phyloP scores from a whole-genome alignment of 2,797 vertebrate genomes.

The Diplodus puntazzo region DNA sequence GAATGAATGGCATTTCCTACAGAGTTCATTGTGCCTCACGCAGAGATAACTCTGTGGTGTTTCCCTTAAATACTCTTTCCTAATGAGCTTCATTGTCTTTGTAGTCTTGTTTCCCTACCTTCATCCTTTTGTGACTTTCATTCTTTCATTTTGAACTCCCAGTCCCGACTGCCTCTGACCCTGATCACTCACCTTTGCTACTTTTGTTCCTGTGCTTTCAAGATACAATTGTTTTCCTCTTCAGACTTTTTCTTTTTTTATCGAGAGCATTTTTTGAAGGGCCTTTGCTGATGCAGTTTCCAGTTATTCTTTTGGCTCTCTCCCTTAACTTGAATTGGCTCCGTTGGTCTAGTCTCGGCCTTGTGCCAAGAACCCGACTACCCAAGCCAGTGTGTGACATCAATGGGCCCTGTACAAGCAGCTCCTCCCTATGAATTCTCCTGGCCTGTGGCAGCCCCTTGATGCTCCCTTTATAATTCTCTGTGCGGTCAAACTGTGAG shows the following conservation, averaged over 20 bases:
- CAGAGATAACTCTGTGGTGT: conserved; percentile 57
- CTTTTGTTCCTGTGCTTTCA: conserved; percentile 85
- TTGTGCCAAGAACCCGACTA: conserved; percentile 69
- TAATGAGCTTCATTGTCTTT: conserved; percentile 69
- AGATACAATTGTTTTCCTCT: conserved; percentile 87
- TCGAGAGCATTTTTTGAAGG: conserved; percentile 69
- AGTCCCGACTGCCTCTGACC: conserved; percentile 68
- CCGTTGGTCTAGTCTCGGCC: conserved; percentile 80
- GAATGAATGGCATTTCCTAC: conserved; percentile 68
- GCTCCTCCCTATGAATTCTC: conserved; percentile 71
- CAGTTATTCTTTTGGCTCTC: conserved; percentile 86
- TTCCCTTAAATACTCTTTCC: conserved; percentile 72
- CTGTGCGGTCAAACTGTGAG: conserved; percentile 62
- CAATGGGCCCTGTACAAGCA: conserved; percentile 61
- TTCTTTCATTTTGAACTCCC: conserved; percentile 72
- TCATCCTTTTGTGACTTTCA: conserved; percentile 66
- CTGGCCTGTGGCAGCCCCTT: conserved; percentile 47
- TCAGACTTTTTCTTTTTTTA: conserved; percentile 63
- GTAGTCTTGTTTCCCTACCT: conserved; percentile 38
- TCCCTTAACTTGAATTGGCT: conserved; percentile 81
- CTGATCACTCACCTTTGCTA: conserved; percentile 82
- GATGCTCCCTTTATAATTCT: conserved; percentile 62
- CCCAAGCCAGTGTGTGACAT: conserved; percentile 73
- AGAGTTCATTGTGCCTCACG: conserved; percentile 63
- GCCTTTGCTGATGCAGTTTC: conserved; percentile 86